Percentiles rank a stretch among this genome's conserved stretches.
phyloP scores from a whole-genome alignment of 1,140 invertebrate genomes.

The Rhagoletis pomonella region DNA sequence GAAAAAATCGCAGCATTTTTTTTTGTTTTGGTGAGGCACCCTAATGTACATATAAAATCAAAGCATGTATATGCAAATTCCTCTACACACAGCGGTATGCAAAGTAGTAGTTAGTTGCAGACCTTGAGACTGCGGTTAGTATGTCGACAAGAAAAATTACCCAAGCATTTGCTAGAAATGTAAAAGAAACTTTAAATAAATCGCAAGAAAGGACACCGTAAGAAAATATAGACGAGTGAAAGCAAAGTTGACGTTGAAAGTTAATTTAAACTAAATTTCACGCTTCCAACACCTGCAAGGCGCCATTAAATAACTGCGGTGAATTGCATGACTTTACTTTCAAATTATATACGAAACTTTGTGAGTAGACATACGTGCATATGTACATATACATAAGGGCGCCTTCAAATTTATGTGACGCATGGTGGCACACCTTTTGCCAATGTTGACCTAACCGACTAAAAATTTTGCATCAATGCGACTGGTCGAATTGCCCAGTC shows the following conservation, averaged over 20 bases:
- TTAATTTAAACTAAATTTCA: constrained; percentile 53
- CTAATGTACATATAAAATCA: not conserved
- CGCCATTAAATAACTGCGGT: not conserved
- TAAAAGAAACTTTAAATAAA: constrained; percentile 37
- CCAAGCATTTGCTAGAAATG: not conserved
- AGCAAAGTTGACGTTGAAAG: constrained; percentile 38
- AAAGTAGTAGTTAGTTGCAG: constrained; percentile 19
- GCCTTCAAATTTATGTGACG: not conserved
- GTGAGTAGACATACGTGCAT: not conserved
- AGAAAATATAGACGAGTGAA: not conserved
- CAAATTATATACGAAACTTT: not conserved
- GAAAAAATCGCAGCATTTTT: no score
- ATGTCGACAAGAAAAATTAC: constrained; percentile 48
- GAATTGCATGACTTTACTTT: not conserved
- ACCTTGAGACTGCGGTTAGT: constrained; percentile 50
- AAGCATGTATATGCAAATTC: constrained; percentile 39
- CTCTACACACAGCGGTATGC: not conserved
- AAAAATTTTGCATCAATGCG: not conserved
- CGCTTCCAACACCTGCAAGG: constrained; percentile 39
- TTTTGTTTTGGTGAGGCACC: no score
- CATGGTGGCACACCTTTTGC: not conserved
- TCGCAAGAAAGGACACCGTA: not conserved
- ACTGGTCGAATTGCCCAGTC: not conserved
- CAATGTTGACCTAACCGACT: not conserved
- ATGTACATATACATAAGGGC: not conserved